A percentile compares a stretch with the other conserved stretches of the same genome.
phyloP scores from a whole-genome alignment of 35 echinoderm and acorn worm genomes.

The Heliocidaris tuberculata region DNA sequence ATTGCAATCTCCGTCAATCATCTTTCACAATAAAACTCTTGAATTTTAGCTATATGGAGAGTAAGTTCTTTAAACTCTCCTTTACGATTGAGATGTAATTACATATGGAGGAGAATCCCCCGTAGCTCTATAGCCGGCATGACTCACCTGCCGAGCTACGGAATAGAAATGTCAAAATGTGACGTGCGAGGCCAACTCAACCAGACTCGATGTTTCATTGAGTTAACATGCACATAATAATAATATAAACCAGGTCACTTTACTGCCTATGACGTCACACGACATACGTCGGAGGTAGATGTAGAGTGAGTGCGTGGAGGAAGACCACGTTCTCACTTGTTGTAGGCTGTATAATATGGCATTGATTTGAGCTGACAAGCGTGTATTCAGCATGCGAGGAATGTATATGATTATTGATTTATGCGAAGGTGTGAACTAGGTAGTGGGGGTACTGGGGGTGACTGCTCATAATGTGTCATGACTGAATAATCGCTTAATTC shows the following conservation, averaged over 20 bases:
- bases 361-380: not conserved
- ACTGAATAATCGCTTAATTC: too few species aligned
- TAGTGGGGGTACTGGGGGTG: not conserved
- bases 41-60: not conserved
- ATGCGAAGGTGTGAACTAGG: not conserved
- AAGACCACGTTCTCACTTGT: not conserved
- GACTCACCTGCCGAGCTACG: conserved; percentile 19
- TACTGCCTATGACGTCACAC: not conserved
- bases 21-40: not conserved
- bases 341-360: not conserved
- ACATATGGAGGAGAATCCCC: not conserved
- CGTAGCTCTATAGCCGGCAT: not conserved
- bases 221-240: not conserved
- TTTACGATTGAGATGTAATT: not conserved
- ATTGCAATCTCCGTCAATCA: not conserved
- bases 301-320: not conserved
- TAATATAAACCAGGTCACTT: not conserved
- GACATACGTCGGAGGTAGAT: conserved; percentile 11
- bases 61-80: not conserved
- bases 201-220: not conserved
- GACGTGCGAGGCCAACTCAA: not conserved
- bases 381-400: not conserved
- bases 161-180: not conserved
- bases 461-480: not conserved
- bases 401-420: conserved; percentile 9